These are phyloP conservation scores for Ceyx margarethae DNA, from an alignment of 2,113 vertebrate genomes.

Conservation along the genomic window DNA sequence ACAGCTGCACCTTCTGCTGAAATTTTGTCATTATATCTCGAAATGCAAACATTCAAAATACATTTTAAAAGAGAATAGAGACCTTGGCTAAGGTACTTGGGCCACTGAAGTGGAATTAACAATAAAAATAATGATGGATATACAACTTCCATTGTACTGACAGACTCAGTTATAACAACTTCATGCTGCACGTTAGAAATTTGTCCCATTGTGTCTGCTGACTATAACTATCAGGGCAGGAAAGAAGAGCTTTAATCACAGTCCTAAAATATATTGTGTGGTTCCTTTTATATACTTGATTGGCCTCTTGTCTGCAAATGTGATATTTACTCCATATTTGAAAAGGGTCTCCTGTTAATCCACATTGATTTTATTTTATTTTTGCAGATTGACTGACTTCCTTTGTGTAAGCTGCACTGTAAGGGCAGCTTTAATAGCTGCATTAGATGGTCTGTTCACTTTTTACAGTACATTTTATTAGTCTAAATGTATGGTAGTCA, in stretches of 20 bases:
- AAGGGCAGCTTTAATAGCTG: neutral
- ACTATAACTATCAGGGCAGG: neutral
- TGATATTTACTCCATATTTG: neutral
- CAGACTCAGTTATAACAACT: neutral
- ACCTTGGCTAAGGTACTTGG: neutral
- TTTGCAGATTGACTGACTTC: neutral
- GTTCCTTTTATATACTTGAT: neutral
- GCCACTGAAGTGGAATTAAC: neutral
- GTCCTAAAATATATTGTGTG: neutral
- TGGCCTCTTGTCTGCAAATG: neutral
- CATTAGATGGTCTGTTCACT: neutral
- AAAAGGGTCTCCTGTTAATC: neutral
- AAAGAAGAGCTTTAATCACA: neutral
- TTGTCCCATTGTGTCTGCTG: neutral
- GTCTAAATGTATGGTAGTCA: neutral
- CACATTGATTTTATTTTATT: neutral
- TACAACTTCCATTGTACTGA: neutral
- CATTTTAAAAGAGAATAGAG: neutral
- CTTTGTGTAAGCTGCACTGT: neutral
- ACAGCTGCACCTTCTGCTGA: neutral
- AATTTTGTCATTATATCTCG: neutral
- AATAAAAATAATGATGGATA: neutral
- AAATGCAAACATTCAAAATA: neutral
- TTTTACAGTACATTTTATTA: conserved; percentile 1
- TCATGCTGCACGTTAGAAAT: neutral